A percentile compares a stretch with the other conserved stretches of the same genome.
phyloP scores from a whole-genome alignment of 2,888 invertebrate genomes.

The Trachelus iudaicus region DNA sequence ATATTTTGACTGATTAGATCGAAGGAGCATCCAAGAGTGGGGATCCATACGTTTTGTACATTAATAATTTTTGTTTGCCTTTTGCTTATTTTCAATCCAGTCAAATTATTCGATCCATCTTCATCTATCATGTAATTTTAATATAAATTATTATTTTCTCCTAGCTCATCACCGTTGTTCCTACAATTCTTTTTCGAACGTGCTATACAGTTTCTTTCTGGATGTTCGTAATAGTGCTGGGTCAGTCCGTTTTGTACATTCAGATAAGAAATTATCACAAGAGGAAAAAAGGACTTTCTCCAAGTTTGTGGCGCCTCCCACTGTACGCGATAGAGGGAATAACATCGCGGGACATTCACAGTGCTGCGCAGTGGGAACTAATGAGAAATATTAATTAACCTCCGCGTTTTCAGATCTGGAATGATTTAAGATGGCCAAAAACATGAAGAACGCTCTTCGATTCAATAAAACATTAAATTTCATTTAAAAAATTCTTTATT shows the following conservation, averaged over 20 bases:
- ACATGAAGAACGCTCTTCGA: too few species aligned
- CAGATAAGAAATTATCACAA: slow-evolving; percentile 40
- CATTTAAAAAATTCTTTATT: too few species aligned
- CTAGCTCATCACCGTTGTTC: neutral
- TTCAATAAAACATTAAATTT: too few species aligned
- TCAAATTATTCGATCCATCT: neutral
- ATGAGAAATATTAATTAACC: too few species aligned
- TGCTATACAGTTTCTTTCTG: neutral
- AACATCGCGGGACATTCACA: slow-evolving; percentile 24
- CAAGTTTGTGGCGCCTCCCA: slow-evolving; percentile 9
- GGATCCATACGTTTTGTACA: too few species aligned
- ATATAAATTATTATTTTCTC: neutral
- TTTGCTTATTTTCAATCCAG: neutral
- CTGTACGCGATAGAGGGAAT: neutral
- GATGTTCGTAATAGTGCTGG: neutral
- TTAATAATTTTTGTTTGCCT: neutral
- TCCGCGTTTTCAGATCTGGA: too few species aligned
- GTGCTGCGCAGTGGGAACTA: neutral
- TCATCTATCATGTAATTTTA: neutral
- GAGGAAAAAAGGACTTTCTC: slow-evolving; percentile 54
- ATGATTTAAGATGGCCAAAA: too few species aligned
- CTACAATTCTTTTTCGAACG: too few species aligned
- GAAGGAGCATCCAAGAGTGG: too few species aligned
- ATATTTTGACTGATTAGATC: too few species aligned
- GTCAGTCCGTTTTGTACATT: slow-evolving; percentile 33